Base-by-base conservation (phyloP, 2,888 invertebrate species). In the Temnothorax ravouxi region DNA sequence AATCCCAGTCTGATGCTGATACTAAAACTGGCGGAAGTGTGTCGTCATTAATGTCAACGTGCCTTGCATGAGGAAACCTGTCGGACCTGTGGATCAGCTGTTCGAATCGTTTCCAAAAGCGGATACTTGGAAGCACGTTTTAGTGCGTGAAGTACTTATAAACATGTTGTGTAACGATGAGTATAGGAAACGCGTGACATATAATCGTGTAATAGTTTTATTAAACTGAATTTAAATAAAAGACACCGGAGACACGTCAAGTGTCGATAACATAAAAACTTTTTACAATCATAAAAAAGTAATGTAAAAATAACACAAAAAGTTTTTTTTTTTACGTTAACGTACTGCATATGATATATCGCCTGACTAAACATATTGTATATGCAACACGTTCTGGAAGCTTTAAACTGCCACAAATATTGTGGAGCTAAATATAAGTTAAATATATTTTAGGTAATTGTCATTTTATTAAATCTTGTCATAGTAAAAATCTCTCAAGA, bases 11-110 rank as follows among this genome's bases (percentile, higher is more conserved):
- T 54, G 25, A 64, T 3, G 18, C 5, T 66, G 13, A 79, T 47
- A 38, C 11, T 72, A 47, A 69, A 85, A 75, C 69, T 54, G 29
- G n/a, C 66, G 66, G 84, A 82, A 82, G 25, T 15, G n/a, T 25
- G 56, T 34, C 44, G 56, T 34, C 44, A 79, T 87, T 87, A 87
- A 71, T 64, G 52, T 34, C 50, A 77, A 62, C 15, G 2, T 81
- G 59, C 54, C 0, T 66, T 62, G 61, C n/a, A 59, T 44, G 25
- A 44, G 15, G 8, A 72, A 34, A 59, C 52, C 29, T 56, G 67
- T 62, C 74, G 44, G 38, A 61, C 56, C 44, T n/a, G n/a, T 21
- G 15, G n/a, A 76, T 88, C 88, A 88, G 84, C 84, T 86, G 86
- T 86, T 88, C 15, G 47, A 59, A 44, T 72, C 41, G 52, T 29